Percentiles rank a stretch among this genome's conserved stretches.
Evolutionary conservation across 2,797 vertebrate genomes (phyloP).

Genomic region (Sebastes dallii): DNA sequence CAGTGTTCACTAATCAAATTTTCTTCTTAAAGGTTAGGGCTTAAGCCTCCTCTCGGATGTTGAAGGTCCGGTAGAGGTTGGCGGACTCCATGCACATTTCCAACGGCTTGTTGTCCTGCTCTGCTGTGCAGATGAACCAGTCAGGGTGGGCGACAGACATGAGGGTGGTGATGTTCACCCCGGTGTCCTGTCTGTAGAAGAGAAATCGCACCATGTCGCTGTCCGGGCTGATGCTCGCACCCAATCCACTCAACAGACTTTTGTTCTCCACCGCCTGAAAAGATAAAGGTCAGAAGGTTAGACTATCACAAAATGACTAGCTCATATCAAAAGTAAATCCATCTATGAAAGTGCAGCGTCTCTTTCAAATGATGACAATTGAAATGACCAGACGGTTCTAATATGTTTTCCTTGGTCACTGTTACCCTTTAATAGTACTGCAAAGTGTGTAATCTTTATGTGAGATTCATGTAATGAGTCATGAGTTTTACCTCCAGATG

Average conservation of each 20-base stretch:
- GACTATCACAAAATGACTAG: neutral
- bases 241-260: neutral
- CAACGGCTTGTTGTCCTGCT: slow-evolving; percentile 31
- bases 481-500: slow-evolving; percentile 71
- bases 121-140: slow-evolving; percentile 78
- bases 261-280: slow-evolving; percentile 50
- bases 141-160: slow-evolving; percentile 59
- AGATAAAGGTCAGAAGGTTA: slow-evolving; percentile 7
- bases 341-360: neutral
- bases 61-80: slow-evolving; percentile 52
- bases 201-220: slow-evolving; percentile 70
- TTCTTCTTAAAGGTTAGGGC: neutral
- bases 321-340: neutral
- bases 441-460: neutral
- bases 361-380: neutral
- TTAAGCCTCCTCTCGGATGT: slow-evolving; percentile 19
- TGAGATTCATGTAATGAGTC: neutral
- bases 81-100: slow-evolving; percentile 48
- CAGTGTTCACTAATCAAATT: neutral
- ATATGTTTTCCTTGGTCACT: too few relatives aligned
- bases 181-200: slow-evolving; percentile 68
- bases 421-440: neutral
- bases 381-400: neutral
- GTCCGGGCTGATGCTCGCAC: neutral
- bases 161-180: slow-evolving; percentile 61